Percentiles rank a stretch among this genome's conserved stretches.
Conservation (phyloP, 2,113 vertebrate genomes). For the Australoheros scitulus region DNA sequence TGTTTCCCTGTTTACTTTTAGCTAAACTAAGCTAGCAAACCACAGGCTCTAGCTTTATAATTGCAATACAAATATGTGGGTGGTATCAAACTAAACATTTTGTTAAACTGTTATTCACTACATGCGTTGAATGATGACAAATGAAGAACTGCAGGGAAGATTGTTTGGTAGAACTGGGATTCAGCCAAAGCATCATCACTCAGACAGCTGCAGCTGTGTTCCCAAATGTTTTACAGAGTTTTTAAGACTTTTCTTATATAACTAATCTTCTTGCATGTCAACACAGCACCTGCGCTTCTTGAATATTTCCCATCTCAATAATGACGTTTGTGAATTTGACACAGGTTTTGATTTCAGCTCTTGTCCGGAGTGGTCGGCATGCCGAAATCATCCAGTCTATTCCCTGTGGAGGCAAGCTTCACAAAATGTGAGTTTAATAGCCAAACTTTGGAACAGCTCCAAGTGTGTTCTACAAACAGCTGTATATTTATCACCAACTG, state of each 20-base stretch:
- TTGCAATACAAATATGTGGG: neutral
- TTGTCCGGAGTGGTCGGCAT: conserved; percentile 79
- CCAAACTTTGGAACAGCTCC: neutral
- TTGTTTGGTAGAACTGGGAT: neutral
- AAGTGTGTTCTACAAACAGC: neutral
- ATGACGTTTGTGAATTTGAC: conserved; percentile 14
- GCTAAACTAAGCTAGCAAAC: neutral
- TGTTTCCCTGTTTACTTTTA: neutral
- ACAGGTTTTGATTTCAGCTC: conserved; percentile 78
- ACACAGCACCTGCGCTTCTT: neutral
- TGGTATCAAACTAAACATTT: neutral
- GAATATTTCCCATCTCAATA: neutral
- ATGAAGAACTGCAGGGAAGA: neutral
- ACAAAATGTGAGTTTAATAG: conserved; percentile 69
- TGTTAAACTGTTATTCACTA: neutral
- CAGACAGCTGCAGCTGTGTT: conserved; percentile 17
- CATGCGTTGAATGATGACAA: neutral
- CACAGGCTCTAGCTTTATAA: neutral
- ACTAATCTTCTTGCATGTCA: neutral
- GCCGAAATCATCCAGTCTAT: conserved; percentile 75
- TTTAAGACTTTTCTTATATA: neutral
- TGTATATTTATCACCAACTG: neutral
- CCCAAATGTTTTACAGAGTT: neutral
- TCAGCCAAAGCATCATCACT: neutral
- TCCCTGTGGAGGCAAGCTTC: conserved; percentile 82